Evolutionary conservation across 2,888 invertebrate genomes (phyloP).

Genomic region (Cantharis rustica): DNA sequence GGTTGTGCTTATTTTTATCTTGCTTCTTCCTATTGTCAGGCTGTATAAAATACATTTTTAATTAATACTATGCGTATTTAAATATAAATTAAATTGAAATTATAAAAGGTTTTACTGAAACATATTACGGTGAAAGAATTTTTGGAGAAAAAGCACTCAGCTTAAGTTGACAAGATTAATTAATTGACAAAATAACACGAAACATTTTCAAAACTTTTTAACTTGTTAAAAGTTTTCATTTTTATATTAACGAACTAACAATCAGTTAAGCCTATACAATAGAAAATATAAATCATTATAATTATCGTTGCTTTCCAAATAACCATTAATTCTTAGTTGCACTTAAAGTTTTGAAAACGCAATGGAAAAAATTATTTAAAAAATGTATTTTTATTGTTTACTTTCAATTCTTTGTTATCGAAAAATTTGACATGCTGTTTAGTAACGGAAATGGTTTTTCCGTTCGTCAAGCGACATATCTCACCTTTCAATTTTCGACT

Average conservation of each 20-base stretch:
- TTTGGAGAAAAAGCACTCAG: neutral
- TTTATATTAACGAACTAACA: neutral
- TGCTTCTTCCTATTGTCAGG: neutral
- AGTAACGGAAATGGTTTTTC: too few relatives aligned
- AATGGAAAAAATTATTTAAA: too few relatives aligned
- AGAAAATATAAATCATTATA: neutral
- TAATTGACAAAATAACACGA: neutral
- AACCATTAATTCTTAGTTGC: neutral
- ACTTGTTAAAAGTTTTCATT: neutral
- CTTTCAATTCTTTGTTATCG: too few relatives aligned
- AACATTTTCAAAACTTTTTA: neutral
- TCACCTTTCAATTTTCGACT: too few relatives aligned
- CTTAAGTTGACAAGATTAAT: neutral
- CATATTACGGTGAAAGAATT: neutral
- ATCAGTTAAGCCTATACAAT: neutral
- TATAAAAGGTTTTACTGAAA: neutral
- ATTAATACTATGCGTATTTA: neutral
- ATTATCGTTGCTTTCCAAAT: neutral
- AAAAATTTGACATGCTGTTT: too few relatives aligned
- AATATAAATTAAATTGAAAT: neutral
- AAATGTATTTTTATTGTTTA: too few relatives aligned
- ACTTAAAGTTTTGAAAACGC: too few relatives aligned
- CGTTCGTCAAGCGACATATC: too few relatives aligned
- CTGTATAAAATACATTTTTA: neutral
- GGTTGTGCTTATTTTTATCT: neutral